Conservation (phyloP, 1,140 invertebrate species). For the Drosophila sproati region DNA sequence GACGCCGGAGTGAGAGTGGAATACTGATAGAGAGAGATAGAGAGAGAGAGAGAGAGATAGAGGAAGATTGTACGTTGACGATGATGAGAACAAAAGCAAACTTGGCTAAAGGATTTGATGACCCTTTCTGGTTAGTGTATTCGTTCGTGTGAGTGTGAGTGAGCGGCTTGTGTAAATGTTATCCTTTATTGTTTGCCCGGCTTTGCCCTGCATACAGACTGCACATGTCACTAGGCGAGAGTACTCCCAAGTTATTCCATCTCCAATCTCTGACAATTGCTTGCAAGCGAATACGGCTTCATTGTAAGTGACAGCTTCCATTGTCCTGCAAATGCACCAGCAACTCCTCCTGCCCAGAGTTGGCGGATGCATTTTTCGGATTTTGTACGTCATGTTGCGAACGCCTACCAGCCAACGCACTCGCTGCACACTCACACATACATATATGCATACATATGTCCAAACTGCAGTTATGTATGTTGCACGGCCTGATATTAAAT, state of each 20-base stretch:
- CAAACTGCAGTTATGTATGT: not conserved
- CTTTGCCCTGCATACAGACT: slow-evolving; percentile 39
- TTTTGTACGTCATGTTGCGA: slow-evolving; percentile 37
- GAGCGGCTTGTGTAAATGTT: slow-evolving; percentile 50
- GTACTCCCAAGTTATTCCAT: slow-evolving; percentile 18
- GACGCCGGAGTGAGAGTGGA: slow-evolving; percentile 16
- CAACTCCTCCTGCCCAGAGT: slow-evolving; percentile 20
- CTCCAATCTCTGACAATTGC: slow-evolving; percentile 1
- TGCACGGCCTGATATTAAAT: not conserved
- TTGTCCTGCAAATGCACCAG: slow-evolving; percentile 38
- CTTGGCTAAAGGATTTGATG: slow-evolving; percentile 60
- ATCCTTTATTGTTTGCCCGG: slow-evolving; percentile 61
- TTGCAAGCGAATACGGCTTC: slow-evolving; percentile 34
- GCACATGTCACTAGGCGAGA: slow-evolving; percentile 49
- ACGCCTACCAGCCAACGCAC: slow-evolving; percentile 4
- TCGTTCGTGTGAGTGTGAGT: slow-evolving; percentile 12
- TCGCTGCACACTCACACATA: not conserved
- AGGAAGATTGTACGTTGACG: slow-evolving; percentile 28
- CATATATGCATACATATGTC: slow-evolving; percentile 11
- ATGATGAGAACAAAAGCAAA: slow-evolving; percentile 57
- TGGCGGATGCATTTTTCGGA: slow-evolving; percentile 39
- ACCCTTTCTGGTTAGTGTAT: slow-evolving; percentile 33
- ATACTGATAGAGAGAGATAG: not conserved
- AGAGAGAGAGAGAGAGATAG: not conserved
- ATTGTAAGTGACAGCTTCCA: slow-evolving; percentile 49